Percentiles rank a stretch among this genome's conserved stretches.
Conservation (phyloP, 2,113 vertebrate genomes). For the Dolichallabes microphthalmus region DNA sequence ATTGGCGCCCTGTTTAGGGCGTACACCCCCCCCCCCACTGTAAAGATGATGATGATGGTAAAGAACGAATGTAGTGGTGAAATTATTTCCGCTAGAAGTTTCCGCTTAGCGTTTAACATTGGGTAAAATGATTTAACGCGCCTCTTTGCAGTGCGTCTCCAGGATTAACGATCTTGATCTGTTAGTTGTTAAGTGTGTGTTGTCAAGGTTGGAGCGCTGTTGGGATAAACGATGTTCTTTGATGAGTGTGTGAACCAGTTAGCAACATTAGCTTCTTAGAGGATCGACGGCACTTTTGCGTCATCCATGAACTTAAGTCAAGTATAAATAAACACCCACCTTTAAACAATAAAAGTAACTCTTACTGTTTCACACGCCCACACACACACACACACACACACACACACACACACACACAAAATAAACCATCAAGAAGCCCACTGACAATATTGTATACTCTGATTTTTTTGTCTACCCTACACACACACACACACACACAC, state of each 20-base stretch:
- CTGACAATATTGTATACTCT: constrained; percentile 37
- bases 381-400: too few species aligned
- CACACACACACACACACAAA: too few species aligned
- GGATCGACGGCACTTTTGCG: background rate
- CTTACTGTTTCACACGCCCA: background rate
- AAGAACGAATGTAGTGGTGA: too few species aligned
- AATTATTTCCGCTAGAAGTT: background rate
- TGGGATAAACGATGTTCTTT: background rate
- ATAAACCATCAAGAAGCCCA: constrained; percentile 37
- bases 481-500: constrained; percentile 12
- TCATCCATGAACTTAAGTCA: background rate
- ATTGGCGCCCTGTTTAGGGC: too few species aligned
- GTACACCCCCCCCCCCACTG: too few species aligned
- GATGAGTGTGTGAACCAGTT: background rate
- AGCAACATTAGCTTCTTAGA: background rate
- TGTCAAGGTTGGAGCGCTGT: background rate
- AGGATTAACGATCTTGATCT: background rate
- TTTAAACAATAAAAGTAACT: background rate
- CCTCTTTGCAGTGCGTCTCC: background rate
- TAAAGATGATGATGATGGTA: too few species aligned
- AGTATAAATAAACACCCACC: background rate
- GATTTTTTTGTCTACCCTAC: constrained; percentile 13
- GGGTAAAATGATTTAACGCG: background rate
- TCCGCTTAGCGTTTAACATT: background rate
- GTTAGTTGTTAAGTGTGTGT: background rate